phyloP scores from a whole-genome alignment of 2,797 vertebrate species.

The Lindbergichthys nudifrons region DNA sequence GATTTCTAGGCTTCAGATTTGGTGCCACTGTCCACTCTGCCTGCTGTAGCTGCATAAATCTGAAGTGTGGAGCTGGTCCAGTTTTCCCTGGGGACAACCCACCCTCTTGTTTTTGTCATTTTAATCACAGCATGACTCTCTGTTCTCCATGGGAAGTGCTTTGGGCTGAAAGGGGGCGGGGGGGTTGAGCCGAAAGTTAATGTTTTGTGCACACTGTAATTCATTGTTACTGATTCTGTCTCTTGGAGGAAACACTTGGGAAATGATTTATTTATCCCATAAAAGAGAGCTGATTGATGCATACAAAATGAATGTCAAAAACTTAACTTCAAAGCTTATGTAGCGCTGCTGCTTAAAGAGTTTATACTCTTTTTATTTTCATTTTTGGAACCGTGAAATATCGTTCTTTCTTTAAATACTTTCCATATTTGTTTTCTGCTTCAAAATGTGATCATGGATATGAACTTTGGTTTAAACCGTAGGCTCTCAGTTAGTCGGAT shows the following conservation, averaged over 20 bases:
- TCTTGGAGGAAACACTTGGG: constrained; percentile 9
- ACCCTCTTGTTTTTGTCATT: constrained; percentile 46
- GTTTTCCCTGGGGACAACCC: constrained; percentile 34
- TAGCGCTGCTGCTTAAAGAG: background rate
- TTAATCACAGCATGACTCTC: constrained; percentile 34
- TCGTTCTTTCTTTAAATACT: background rate
- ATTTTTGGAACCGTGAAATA: background rate
- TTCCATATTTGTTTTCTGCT: background rate
- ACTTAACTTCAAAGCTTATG: background rate
- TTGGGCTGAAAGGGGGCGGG: constrained; percentile 1
- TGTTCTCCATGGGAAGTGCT: constrained; percentile 46
- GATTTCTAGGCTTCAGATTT: constrained; percentile 31
- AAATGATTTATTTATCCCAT: constrained; percentile 2
- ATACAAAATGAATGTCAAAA: background rate
- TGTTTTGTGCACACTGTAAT: constrained; percentile 48
- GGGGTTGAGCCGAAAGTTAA: constrained; percentile 11
- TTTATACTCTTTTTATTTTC: background rate
- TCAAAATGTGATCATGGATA: background rate
- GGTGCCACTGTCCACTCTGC: constrained; percentile 22
- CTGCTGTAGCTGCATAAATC: constrained; percentile 29
- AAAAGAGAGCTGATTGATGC: background rate
- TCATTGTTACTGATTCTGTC: constrained; percentile 11
- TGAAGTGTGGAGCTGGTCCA: constrained; percentile 36
- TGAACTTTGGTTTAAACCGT: background rate
- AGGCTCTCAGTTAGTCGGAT: background rate